Base-by-base conservation (phyloP, 2,113 vertebrate species). In the Suricata suricatta region DNA sequence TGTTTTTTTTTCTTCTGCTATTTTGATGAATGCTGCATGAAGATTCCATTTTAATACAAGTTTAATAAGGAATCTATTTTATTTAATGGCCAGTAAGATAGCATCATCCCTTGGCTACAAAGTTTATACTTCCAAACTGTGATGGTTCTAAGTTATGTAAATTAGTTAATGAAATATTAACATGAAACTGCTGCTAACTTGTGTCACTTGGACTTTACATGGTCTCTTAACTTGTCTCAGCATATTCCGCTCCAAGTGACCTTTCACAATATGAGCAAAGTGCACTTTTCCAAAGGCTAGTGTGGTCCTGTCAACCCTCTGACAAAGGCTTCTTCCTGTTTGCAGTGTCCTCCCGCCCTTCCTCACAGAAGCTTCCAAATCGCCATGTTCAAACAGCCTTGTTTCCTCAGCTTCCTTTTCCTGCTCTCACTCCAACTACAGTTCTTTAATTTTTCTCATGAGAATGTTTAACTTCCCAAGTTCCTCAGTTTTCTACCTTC, bases 21-120 rank as follows among this genome's bases (percentile, higher is more conserved):
- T 64, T 97, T 97, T 96, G 98, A 94, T 94, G 94, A 93, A 96
- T 81, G 35, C 80, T 77, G 69, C 64, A 95, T 41, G 60, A 88
- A 92, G 63, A 93, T 97, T 90, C 80, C 95, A 95, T 77, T 93
- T 87, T 92, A 84, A 96, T 90, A 71, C 25, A 92, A 88, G 66
- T 93, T 97, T 96, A 87, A 96, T 71, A 87, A 93, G 60, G 38
- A 93, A 63, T 81, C 29, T 15, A 84, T 81, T 96, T 84, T 97
- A 90, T 81, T 84, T 92, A 80, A 64, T 60, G 50, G 69, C 77
- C 68, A 80, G 27, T 47, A 83, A 93, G 74, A 90, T 21, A 92
- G 54, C 41, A 90, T 57, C 52, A 21, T 77, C 92, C 86, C 31
- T 23, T 41, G 79, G 60, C 41, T 89, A 71, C 47, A 96, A 85